Evolutionary conservation across 2,797 vertebrate genomes (phyloP), one percentile per base, ranked within the genome.

Genomic region (Emys orbicularis): DNA sequence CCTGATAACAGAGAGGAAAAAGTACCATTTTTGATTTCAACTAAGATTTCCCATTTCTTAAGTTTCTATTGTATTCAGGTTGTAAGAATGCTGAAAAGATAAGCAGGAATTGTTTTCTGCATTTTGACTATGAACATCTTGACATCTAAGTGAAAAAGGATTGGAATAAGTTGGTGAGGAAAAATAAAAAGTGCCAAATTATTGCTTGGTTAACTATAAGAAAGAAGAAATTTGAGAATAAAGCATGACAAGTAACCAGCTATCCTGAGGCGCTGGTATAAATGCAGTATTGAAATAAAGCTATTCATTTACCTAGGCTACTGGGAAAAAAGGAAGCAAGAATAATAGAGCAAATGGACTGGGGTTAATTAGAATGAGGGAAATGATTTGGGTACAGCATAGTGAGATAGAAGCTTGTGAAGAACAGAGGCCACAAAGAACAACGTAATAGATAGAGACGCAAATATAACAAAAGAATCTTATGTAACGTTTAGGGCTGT

Each of bases 341-440:
- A 56, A 8, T 72, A 93, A 94, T 89, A 89, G 50, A 41, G 79
- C 89, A 89, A 74, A 81, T 34, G 77, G 52, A 93, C 87, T 81
- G 86, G 82, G 90, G 86, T 97, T 97, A 97, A 98, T 97, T 96
- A 96, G 92, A 82, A 80, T 88, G 94, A 96, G 89, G 94, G 61
- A 94, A 97, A 89, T 72, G 54, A 80, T 87, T 90, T 96, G 83
- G 91, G 84, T 81, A 91, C 74, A 95, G 44, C 86, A 86, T n/a
- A 29, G 85, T 68, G 90, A 87, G 91, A 87, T 95, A 96, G 93
- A 92, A 27, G 76, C 44, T 92, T 95, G 61, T 2, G 7, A 80
- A 44, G 81, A 89, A 44, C 90, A 94, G 23, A 37, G 91, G 91
- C 92, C 89, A 72, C 25, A 85, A 65, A 88, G 61, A 95, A 82